Conservation (phyloP, 2,113 vertebrate genomes). For the Psittacus erithacus region DNA sequence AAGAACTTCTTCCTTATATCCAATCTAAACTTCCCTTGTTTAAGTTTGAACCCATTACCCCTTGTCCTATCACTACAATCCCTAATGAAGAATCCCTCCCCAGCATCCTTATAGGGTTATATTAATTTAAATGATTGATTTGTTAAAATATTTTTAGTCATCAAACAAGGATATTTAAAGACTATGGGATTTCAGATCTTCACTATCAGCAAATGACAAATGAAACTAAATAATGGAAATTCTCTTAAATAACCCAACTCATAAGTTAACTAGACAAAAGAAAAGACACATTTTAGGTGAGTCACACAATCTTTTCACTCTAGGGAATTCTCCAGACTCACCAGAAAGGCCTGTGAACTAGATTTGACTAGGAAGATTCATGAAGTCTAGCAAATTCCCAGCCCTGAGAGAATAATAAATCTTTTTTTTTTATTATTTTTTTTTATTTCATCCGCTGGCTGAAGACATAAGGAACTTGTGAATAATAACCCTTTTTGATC, state of each 20-base stretch:
- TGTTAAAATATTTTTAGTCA: not conserved
- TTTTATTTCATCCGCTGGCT: not conserved
- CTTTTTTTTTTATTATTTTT: not conserved
- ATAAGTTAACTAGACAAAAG: not conserved
- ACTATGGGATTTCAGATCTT: not conserved
- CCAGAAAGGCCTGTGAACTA: not conserved
- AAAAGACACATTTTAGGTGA: not conserved
- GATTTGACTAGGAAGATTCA: not conserved
- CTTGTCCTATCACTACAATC: too few species aligned
- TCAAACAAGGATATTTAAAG: not conserved
- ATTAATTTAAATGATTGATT: not conserved
- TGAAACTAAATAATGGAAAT: not conserved
- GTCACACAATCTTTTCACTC: not conserved
- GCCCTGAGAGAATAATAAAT: not conserved
- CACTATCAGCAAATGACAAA: not conserved
- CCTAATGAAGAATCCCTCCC: too few species aligned
- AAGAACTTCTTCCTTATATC: too few species aligned
- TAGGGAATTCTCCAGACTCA: not conserved
- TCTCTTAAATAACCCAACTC: not conserved
- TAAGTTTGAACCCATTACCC: too few species aligned
- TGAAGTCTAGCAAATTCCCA: not conserved
- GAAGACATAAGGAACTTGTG: not conserved
- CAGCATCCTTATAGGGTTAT: not conserved
- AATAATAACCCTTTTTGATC: not conserved
- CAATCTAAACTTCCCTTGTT: too few species aligned